These are phyloP conservation scores for Lamproptera curius DNA, from an alignment of 2,888 invertebrate genomes.

Conservation along the genomic window DNA sequence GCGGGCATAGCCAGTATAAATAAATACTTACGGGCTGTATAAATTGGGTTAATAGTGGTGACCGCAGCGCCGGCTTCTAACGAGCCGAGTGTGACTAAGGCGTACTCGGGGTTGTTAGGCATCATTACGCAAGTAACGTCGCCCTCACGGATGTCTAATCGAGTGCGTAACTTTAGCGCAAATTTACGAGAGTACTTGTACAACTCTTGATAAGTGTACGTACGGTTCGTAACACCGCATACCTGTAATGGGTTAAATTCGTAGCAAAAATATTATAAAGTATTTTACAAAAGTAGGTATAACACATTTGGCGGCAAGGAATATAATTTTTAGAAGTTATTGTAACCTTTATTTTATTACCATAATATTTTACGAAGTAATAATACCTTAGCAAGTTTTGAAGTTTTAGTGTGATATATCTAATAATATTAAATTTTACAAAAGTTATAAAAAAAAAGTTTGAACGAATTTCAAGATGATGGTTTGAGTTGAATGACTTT, in stretches of 20 bases:
- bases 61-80: constrained; percentile 81
- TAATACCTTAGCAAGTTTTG: no score
- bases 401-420: no score
- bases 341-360: no score
- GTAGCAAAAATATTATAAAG: neutral
- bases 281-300: neutral
- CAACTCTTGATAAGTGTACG: constrained; percentile 81
- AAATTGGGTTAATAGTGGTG: constrained; percentile 84
- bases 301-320: neutral
- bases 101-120: constrained; percentile 85
- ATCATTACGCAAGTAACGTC: constrained; percentile 83
- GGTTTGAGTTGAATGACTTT: no score
- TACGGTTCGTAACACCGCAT: constrained; percentile 81
- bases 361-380: no score
- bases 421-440: no score
- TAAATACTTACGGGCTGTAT: constrained; percentile 75
- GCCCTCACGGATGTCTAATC: constrained; percentile 77
- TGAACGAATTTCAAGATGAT: no score
- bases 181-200: constrained; percentile 79
- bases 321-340: no score
- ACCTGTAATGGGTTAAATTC: constrained; percentile 77
- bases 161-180: constrained; percentile 77
- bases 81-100: constrained; percentile 78
- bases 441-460: no score
- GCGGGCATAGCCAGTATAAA: neutral